These are phyloP conservation scores for Desoria tigrina DNA, from an alignment of 2,888 invertebrate species.

Conservation along the genomic window DNA sequence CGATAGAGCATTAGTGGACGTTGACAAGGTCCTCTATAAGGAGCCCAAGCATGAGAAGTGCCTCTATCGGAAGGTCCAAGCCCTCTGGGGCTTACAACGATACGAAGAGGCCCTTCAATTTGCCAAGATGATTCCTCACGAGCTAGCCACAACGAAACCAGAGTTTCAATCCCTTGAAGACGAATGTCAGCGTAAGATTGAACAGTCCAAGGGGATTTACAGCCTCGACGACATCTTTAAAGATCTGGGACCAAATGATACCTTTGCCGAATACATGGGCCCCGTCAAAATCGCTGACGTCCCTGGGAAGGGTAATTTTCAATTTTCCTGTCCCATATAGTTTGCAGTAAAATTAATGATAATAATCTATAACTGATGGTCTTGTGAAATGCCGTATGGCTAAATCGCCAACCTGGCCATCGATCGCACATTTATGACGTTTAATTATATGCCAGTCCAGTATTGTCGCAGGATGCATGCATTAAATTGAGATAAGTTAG, in stretches of 20 bases:
- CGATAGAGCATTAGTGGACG: background rate
- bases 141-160: background rate
- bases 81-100: conserved; percentile 1
- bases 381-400: too few relatives aligned
- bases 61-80: background rate
- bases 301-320: conserved; percentile 8
- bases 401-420: too few relatives aligned
- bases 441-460: too few relatives aligned
- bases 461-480: too few relatives aligned
- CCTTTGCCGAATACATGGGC: conserved; percentile 11
- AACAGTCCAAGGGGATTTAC: background rate
- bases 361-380: too few relatives aligned
- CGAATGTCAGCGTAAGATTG: background rate
- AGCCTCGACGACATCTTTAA: too few relatives aligned
- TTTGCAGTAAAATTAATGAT: too few relatives aligned
- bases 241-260: background rate
- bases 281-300: background rate
- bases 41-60: conserved; percentile 7
- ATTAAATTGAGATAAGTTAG: too few relatives aligned
- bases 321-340: too few relatives aligned
- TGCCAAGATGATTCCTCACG: background rate
- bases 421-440: too few relatives aligned
- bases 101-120: conserved; percentile 5
- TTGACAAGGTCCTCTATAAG: background rate
- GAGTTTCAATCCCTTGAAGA: background rate